These are phyloP conservation scores for Polydesmus complanatus DNA, from an alignment of 2,888 invertebrate genomes.

Conservation along the genomic window DNA sequence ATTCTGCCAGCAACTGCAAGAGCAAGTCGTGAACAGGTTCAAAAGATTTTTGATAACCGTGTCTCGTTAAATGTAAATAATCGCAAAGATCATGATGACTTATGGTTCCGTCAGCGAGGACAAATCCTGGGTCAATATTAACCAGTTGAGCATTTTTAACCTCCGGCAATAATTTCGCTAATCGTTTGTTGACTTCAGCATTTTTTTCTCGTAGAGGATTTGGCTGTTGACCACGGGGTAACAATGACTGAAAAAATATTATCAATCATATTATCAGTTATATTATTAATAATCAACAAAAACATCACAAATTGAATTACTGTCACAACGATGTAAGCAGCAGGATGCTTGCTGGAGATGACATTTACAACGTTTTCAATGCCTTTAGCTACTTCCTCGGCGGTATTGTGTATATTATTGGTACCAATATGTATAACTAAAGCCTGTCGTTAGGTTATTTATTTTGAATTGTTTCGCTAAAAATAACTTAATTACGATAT, in stretches of 20 bases:
- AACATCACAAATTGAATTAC: constrained; percentile 42
- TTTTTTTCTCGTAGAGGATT: constrained; percentile 68
- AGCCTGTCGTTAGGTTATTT: no score
- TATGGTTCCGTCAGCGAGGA: constrained; percentile 57
- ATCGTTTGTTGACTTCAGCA: constrained; percentile 53
- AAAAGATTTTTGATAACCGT: constrained; percentile 73
- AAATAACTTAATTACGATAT: neutral
- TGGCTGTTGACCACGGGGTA: constrained; percentile 74
- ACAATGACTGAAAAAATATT: constrained; percentile 52
- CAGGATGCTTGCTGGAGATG: constrained; percentile 60
- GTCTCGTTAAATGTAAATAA: constrained; percentile 71
- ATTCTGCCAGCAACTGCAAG: constrained; percentile 56
- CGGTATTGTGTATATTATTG: constrained; percentile 64
- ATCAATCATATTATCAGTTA: no score
- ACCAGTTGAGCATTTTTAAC: constrained; percentile 56
- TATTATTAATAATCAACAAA: no score
- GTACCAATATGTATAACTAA: constrained; percentile 78
- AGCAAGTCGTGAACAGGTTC: constrained; percentile 69
- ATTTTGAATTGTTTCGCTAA: constrained; percentile 21
- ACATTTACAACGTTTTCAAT: constrained; percentile 59
- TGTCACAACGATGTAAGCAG: constrained; percentile 67
- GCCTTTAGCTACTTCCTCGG: constrained; percentile 69
- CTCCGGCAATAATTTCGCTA: constrained; percentile 48
- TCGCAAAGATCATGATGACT: constrained; percentile 85
- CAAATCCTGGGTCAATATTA: constrained; percentile 59